Evolutionary conservation across 2,113 vertebrate species (phyloP).

Genomic region (Antigone vipio): DNA sequence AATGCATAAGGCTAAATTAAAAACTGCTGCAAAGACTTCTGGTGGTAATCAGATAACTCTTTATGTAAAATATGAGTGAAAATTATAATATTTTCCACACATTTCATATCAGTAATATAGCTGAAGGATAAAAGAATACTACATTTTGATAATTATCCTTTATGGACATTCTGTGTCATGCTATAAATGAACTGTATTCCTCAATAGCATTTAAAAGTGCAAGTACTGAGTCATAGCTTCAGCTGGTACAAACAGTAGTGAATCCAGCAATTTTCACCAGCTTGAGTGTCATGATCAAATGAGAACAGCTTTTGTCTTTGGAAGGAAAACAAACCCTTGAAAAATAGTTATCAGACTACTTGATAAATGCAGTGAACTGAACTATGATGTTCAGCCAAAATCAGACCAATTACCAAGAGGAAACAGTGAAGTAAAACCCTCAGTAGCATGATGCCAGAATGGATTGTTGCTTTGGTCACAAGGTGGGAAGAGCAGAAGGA

Average conservation of each 20-base stretch:
- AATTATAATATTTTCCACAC: constrained; percentile 40
- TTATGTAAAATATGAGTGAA: constrained; percentile 42
- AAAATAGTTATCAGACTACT: not conserved
- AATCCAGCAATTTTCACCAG: constrained; percentile 22
- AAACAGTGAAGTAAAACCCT: not conserved
- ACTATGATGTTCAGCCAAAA: not conserved
- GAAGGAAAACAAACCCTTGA: constrained; percentile 12
- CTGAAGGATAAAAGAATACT: not conserved
- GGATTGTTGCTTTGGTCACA: not conserved
- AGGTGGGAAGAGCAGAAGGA: not conserved
- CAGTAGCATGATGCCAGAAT: not conserved
- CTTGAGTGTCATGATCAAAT: not conserved
- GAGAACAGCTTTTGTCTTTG: not conserved
- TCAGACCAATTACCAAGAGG: not conserved
- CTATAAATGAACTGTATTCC: not conserved
- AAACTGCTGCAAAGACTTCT: constrained; percentile 53
- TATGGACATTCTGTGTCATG: not conserved
- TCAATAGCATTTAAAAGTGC: not conserved
- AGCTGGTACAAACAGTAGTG: not conserved
- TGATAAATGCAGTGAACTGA: not conserved
- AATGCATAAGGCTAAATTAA: constrained; percentile 73
- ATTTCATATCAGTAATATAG: not conserved
- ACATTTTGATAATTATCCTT: not conserved
- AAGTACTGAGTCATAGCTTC: not conserved
- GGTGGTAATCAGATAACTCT: constrained; percentile 57